phyloP scores from a whole-genome alignment of 2,113 vertebrate genomes.

The Hippoglossus stenolepis region DNA sequence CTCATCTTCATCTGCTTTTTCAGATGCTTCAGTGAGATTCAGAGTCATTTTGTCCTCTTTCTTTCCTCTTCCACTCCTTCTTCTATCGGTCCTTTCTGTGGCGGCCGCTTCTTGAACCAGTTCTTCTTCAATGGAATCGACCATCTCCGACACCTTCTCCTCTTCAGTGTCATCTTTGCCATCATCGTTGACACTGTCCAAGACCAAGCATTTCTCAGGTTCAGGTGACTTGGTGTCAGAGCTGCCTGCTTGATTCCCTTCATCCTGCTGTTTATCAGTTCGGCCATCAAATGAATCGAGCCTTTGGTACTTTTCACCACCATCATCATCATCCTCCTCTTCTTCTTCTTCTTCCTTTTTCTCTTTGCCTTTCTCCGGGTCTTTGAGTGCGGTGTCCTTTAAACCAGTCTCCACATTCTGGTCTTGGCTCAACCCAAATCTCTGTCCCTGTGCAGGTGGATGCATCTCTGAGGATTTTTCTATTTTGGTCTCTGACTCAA shows the following conservation, averaged over 20 bases:
- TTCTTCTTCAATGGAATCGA: constrained; percentile 56
- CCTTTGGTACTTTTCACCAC: background rate
- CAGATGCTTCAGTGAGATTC: background rate
- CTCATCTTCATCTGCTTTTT: background rate
- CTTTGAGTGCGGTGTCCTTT: background rate
- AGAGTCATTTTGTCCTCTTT: constrained; percentile 31
- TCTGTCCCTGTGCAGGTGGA: too few species aligned
- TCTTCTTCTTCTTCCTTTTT: background rate
- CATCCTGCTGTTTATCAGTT: background rate
- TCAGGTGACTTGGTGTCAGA: background rate
- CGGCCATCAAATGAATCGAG: background rate
- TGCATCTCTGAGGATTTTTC: background rate
- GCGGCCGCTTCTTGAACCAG: background rate
- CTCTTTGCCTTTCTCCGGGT: background rate
- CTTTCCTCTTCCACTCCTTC: constrained; percentile 41
- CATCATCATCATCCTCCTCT: background rate
- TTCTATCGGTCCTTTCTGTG: constrained; percentile 14
- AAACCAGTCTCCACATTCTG: constrained; percentile 2
- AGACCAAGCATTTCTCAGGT: constrained; percentile 6
- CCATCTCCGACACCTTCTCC: constrained; percentile 39
- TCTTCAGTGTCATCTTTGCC: constrained; percentile 11
- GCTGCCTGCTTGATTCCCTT: background rate
- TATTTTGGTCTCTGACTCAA: constrained; percentile 39
- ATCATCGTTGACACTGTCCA: constrained; percentile 7
- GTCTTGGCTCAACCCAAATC: background rate